Base-by-base conservation (phyloP, 2,888 invertebrate species). In the Drosophila picticornis region DNA sequence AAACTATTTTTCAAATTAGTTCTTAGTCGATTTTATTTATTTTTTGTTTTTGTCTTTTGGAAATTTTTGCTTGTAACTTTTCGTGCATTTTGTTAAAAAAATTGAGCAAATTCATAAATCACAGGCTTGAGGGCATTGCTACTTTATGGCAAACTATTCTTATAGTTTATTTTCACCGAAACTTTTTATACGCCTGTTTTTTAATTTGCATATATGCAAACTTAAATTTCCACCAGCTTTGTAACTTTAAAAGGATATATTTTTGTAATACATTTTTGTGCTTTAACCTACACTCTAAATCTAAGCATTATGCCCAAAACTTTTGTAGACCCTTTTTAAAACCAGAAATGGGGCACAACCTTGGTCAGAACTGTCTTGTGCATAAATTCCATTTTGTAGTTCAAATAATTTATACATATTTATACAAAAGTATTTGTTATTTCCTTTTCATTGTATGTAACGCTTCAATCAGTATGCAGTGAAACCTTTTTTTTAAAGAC, bases 1-100 rank as follows among this genome's bases (percentile, higher is more conserved):
- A 62, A 59, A 50, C 50, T 29, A 34, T 10, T 29, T 29, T 32
- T 13, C 16, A 56, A 29, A 36, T 55, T 55, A 36, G 5, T 43
- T 19, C 4, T 29, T 61, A 6, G 11, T 11, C 27, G 4, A 13
- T 38, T 29, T 56, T 2, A 16, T 7, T 3, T 27, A 25, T 19
- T 19, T 27, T 19, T 6, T 36, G 6, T 16, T 16, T 11, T 5
- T 19, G 3, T 6, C 1, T 7, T 25, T 46, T 10, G 2, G 6
- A 29, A 6, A 51, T 19, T 25, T 46, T 25, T 2, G 9, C 2
- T 19, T 27, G 4, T 2, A 27, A 16, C 9, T 29, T 31, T 51
- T n/a, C n/a, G 11, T n/a, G 51, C 19, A 51, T 51, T 51, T 51
- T 29, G n/a, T 51, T n/a, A 29, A 11, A 29, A 11, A 29, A n/a